These are phyloP conservation scores for Chaetodon auriga DNA, from an alignment of 2,113 vertebrate genomes.

Conservation along the genomic window DNA sequence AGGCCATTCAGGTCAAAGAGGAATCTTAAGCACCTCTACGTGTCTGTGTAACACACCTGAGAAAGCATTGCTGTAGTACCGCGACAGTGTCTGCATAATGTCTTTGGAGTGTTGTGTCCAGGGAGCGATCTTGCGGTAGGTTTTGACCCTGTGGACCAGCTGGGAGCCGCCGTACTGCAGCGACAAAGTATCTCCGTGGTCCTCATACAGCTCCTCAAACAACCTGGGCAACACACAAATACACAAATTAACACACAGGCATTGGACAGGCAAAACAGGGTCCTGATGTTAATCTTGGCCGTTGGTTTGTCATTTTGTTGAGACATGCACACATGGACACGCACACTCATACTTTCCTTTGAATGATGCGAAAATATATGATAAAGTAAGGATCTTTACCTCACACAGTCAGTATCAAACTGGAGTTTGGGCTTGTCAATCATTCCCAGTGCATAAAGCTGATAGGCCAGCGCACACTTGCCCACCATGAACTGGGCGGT, in stretches of 20 bases:
- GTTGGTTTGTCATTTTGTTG: not conserved
- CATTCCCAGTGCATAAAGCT: conserved; percentile 94
- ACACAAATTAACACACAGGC: not conserved
- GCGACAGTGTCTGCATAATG: conserved; percentile 97
- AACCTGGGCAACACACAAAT: conserved; percentile 81
- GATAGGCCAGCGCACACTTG: conserved; percentile 97
- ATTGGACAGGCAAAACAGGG: not conserved
- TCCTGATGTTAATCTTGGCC: not conserved
- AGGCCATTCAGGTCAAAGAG: not conserved
- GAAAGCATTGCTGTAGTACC: conserved; percentile 98
- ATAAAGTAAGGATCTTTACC: conserved; percentile 79
- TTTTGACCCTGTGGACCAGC: conserved; percentile 97
- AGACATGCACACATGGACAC: not conserved
- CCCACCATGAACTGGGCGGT: conserved; percentile 99
- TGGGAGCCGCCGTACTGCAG: conserved; percentile 98
- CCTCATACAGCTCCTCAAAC: conserved; percentile 98
- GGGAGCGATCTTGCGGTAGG: conserved; percentile 97
- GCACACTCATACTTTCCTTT: not conserved
- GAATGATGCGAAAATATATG: not conserved
- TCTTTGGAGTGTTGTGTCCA: conserved; percentile 99
- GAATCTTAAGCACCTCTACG: not conserved
- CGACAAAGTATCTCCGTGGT: conserved; percentile 97
- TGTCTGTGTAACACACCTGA: conserved; percentile 86
- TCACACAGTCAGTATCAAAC: conserved; percentile 97
- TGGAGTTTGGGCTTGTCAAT: conserved; percentile 97